These are phyloP conservation scores for Luperina nickerlii DNA, from an alignment of 2,888 invertebrate species.

Conservation along the genomic window DNA sequence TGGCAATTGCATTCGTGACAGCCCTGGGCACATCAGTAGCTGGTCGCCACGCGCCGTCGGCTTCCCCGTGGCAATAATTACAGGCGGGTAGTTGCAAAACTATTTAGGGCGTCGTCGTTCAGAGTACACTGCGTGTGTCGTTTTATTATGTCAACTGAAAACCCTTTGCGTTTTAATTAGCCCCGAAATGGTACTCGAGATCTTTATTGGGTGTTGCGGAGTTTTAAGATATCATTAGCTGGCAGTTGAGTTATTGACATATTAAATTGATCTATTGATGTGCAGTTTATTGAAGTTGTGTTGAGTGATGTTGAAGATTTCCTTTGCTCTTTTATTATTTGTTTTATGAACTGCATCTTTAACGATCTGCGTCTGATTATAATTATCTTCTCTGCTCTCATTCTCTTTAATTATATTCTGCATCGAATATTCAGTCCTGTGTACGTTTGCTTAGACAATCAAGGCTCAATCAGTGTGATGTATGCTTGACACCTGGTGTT, in stretches of 20 bases:
- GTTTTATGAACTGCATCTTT: slow-evolving; percentile 13
- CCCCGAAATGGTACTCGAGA: slow-evolving; percentile 69
- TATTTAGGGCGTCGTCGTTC: slow-evolving; percentile 83
- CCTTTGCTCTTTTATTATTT: neutral
- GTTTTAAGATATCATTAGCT: slow-evolving; percentile 59
- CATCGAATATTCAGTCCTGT: slow-evolving; percentile 18
- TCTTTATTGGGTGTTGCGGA: slow-evolving; percentile 73
- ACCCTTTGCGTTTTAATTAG: slow-evolving; percentile 87
- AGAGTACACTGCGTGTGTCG: slow-evolving; percentile 70
- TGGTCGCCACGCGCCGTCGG: slow-evolving; percentile 66
- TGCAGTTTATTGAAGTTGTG: slow-evolving; percentile 21
- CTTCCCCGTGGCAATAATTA: slow-evolving; percentile 79
- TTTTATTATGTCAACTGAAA: slow-evolving; percentile 82
- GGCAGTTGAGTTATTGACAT: slow-evolving; percentile 44
- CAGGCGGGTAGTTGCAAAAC: slow-evolving; percentile 77
- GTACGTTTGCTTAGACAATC: slow-evolving; percentile 39
- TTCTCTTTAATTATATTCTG: slow-evolving; percentile 18
- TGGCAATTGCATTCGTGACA: slow-evolving; percentile 61
- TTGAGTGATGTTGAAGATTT: slow-evolving; percentile 14
- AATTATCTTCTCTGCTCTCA: neutral
- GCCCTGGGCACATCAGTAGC: slow-evolving; percentile 62
- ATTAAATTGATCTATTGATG: slow-evolving; percentile 49
- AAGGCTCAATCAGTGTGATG: slow-evolving; percentile 48
- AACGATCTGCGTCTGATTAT: slow-evolving; percentile 7
- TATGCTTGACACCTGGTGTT: slow-evolving; percentile 41